These are phyloP conservation scores for Planococcus citri DNA, from an alignment of 1,140 invertebrate species.

Conservation along the genomic window DNA sequence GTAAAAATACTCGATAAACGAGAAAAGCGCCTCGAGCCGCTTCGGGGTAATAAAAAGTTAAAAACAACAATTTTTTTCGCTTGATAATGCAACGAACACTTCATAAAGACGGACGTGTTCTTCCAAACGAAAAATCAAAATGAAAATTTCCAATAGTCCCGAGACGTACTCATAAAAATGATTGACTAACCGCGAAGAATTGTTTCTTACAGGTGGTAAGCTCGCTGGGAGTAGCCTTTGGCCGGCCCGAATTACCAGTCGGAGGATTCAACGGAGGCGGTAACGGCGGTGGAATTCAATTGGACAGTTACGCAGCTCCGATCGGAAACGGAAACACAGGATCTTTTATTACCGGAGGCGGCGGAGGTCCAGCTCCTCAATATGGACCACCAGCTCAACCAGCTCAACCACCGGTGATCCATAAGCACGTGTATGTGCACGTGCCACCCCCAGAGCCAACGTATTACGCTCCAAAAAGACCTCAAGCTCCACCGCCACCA, in stretches of 20 bases:
- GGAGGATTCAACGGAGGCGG: slow-evolving; percentile 21
- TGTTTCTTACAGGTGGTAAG: slow-evolving; percentile 25
- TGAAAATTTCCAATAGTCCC: too few relatives aligned
- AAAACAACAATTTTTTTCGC: too few relatives aligned
- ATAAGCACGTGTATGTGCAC: slow-evolving; percentile 76
- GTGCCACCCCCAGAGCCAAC: slow-evolving; percentile 71
- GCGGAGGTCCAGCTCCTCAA: slow-evolving; percentile 43
- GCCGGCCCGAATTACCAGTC: slow-evolving; percentile 27
- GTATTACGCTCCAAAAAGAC: slow-evolving; percentile 42
- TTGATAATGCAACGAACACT: too few relatives aligned
- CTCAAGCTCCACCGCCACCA: slow-evolving; percentile 38
- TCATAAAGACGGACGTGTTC: too few relatives aligned
- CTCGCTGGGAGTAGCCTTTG: slow-evolving; percentile 27
- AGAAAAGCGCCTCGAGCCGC: too few relatives aligned
- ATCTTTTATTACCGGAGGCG: slow-evolving; percentile 34
- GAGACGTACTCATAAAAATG: too few relatives aligned
- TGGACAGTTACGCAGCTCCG: slow-evolving; percentile 31
- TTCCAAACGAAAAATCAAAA: too few relatives aligned
- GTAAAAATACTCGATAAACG: too few relatives aligned
- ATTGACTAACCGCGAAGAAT: too few relatives aligned
- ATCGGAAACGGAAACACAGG: slow-evolving; percentile 25
- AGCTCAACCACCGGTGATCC: slow-evolving; percentile 55
- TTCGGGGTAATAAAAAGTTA: too few relatives aligned
- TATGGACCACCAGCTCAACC: slow-evolving; percentile 56
- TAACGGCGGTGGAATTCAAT: slow-evolving; percentile 25